A percentile compares a stretch with the other conserved stretches of the same genome.
Conservation (phyloP, 2,888 invertebrate species). For the Andrena bicolor region DNA sequence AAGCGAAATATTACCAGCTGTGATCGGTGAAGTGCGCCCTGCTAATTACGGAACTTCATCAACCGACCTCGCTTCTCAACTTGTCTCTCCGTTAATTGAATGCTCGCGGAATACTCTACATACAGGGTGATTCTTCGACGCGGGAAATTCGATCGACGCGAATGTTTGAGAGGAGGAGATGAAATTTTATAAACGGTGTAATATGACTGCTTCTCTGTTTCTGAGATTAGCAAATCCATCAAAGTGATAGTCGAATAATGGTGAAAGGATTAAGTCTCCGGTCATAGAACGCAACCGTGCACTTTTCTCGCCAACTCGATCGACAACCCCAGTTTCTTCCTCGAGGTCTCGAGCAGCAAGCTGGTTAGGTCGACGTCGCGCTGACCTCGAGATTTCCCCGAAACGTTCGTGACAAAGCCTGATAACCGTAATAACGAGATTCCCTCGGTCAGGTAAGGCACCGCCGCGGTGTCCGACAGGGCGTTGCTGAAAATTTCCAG, state of each 20-base stretch:
- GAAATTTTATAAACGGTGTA: background rate
- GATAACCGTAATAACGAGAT: conserved; percentile 55
- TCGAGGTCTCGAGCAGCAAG: background rate
- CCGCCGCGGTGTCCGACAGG: background rate
- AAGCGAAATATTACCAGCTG: background rate
- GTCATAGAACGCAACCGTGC: conserved; percentile 4
- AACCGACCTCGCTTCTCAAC: background rate
- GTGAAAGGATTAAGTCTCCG: background rate
- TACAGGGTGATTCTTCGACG: background rate
- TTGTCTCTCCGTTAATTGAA: background rate
- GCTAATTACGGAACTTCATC: conserved; percentile 25
- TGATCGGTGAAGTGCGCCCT: background rate
- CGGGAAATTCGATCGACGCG: background rate
- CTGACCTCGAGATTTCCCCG: conserved; percentile 37
- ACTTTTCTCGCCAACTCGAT: background rate
- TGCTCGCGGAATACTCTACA: background rate
- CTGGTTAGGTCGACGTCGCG: conserved; percentile 29
- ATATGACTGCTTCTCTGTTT: background rate
- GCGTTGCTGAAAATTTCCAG: conserved; percentile 6
- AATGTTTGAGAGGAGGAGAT: background rate
- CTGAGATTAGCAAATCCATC: background rate
- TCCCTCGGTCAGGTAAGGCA: conserved; percentile 8
- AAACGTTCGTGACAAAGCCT: conserved; percentile 37
- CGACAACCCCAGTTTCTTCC: conserved; percentile 7
- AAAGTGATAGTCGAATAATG: background rate